These are phyloP conservation scores for Drosophila bunnanda DNA, from an alignment of 2,888 invertebrate genomes.

Conservation along the genomic window DNA sequence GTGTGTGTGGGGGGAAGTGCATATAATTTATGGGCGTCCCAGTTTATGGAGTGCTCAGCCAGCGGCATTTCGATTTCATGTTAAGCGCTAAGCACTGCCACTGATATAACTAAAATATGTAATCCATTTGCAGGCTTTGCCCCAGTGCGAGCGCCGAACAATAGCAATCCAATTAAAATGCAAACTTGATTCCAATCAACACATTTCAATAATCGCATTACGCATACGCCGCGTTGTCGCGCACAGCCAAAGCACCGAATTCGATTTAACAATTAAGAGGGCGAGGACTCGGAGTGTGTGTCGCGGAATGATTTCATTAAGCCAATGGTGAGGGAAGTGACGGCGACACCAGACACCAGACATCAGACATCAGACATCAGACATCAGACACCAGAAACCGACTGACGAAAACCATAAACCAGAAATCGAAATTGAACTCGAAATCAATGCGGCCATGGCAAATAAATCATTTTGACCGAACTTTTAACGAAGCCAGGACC, in stretches of 20 bases:
- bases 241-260: conserved; percentile 41
- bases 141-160: conserved; percentile 26
- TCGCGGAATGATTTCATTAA: conserved; percentile 58
- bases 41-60: conserved; percentile 19
- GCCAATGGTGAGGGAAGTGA: conserved; percentile 16
- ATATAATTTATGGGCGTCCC: conserved; percentile 19
- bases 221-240: conserved; percentile 57
- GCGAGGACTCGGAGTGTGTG: conserved; percentile 4
- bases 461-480: conserved; percentile 72
- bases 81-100: conserved; percentile 1
- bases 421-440: conserved; percentile 42
- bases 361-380: conserved; percentile 17
- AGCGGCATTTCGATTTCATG: conserved; percentile 14
- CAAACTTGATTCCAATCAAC: conserved; percentile 63
- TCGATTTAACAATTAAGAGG: conserved; percentile 63
- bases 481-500: conserved; percentile 63
- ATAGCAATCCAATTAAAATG: conserved; percentile 63
- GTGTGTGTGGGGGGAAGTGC: conserved; percentile 18
- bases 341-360: conserved; percentile 18
- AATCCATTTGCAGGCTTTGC: conserved; percentile 23
- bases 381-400: conserved; percentile 18
- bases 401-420: conserved; percentile 20
- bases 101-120: conserved; percentile 32
- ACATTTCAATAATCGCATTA: conserved; percentile 69
- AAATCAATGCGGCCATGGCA: conserved; percentile 71